Base-by-base conservation (phyloP, 2,888 invertebrate species). In the Perizoma flavofasciatum region DNA sequence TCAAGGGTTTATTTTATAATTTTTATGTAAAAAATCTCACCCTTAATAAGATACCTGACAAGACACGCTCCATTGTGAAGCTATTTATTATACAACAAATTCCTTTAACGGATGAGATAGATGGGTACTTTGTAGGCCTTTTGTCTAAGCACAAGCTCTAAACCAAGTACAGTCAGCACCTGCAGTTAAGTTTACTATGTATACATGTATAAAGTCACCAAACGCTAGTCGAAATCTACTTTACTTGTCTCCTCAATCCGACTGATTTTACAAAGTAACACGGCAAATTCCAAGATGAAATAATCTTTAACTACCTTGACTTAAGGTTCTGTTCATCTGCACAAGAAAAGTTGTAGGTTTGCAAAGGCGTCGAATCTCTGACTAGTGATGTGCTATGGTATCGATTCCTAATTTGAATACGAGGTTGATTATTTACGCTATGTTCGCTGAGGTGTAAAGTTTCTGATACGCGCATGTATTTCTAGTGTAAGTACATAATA, bases 381-480 rank as follows among this genome's bases (percentile, higher is more conserved):
- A 81, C 82, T 84, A 85, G 85, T 82, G 86, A 68, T 78, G 86
- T 67, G 65, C 72, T 70, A 81, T 77, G 22, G 7, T 77, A 83
- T 83, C 74, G 77, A 84, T 81, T 77, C 82, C 81, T 70, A 73
- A 82, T 79, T 82, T 77, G 75, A 77, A 71, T 64, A 59, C 43
- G 55, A 53, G 59, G 65, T 76, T 79, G 74, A 81, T 86, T 82
- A 82, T 80, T 83, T 81, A 78, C 78, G 80, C 71, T 67, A 70
- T 71, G 73, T 73, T 71, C 78, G 61, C 50, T 75, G 72, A 72
- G 75, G 79, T 71, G 77, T 75, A 66, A 66, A 43, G 58, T 55
- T 52, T 58, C 55, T 66, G 71, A 71, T 72, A 71, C 50, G 66
- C 66, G 65, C 54, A 52, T 54, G 49, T 62, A 40, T 43, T 53